phyloP scores from a whole-genome alignment of 1,140 invertebrate genomes.

The Caenorhabditis latens region DNA sequence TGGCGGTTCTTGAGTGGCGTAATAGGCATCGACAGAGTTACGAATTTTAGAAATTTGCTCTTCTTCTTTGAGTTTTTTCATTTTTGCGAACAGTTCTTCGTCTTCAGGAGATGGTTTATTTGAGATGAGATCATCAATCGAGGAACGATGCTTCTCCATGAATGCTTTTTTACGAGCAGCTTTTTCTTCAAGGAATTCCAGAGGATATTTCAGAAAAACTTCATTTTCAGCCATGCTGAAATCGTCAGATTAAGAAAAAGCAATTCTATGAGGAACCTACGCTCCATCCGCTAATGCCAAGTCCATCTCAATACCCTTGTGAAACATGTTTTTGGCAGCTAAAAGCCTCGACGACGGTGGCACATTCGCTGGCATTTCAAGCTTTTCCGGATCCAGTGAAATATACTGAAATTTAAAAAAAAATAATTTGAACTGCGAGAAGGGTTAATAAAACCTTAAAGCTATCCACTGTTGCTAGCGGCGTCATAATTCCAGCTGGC shows the following conservation, averaged over 20 bases:
- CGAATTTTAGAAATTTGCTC: slow-evolving; percentile 15
- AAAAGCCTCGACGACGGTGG: slow-evolving; percentile 47
- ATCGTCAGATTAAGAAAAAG: background rate
- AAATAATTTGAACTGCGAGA: background rate
- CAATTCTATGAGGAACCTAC: background rate
- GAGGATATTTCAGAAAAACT: background rate
- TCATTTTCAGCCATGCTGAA: slow-evolving; percentile 3
- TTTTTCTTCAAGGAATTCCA: slow-evolving; percentile 14
- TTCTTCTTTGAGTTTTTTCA: slow-evolving; percentile 31
- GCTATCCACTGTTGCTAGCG: slow-evolving; percentile 34
- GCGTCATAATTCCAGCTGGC: slow-evolving; percentile 62
- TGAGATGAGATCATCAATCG: background rate
- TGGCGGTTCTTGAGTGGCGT: slow-evolving; percentile 15
- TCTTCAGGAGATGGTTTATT: background rate
- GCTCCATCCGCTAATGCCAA: slow-evolving; percentile 2
- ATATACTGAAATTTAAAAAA: slow-evolving; percentile 55
- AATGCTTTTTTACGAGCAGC: background rate
- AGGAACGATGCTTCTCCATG: background rate
- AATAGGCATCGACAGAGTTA: background rate
- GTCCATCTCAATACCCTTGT: slow-evolving; percentile 1
- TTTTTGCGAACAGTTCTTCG: background rate
- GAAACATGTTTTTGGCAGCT: slow-evolving; percentile 45
- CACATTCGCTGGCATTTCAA: slow-evolving; percentile 54
- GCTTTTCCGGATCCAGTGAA: slow-evolving; percentile 30
- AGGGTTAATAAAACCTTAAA: slow-evolving; percentile 31